Evolutionary conservation across 2,113 vertebrate species (phyloP).

Genomic region (Oncorhynchus mykiss): DNA sequence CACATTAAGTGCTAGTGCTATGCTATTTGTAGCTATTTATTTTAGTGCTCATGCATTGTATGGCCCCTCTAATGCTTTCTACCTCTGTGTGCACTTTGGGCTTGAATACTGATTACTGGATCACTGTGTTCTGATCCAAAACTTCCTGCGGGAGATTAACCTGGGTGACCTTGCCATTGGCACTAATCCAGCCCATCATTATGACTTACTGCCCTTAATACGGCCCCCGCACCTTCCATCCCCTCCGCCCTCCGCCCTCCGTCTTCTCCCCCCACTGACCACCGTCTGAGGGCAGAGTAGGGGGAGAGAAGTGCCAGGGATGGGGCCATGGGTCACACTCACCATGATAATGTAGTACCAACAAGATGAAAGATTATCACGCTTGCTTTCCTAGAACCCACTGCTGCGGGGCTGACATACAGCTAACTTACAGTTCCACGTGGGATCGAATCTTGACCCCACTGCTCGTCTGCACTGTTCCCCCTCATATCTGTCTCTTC

Average conservation of each 20-base stretch:
- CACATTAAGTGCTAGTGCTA: not conserved
- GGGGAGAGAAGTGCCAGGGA: not conserved
- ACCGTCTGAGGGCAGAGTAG: constrained; percentile 12
- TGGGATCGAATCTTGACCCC: too few species aligned
- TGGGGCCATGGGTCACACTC: constrained; percentile 17
- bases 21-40: constrained; percentile 10
- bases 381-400: not conserved
- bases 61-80: not conserved
- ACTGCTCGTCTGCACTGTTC: too few species aligned
- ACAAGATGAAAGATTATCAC: not conserved
- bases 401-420: not conserved
- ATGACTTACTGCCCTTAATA: constrained; percentile 40
- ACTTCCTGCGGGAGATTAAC: constrained; percentile 35
- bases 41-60: constrained; percentile 8
- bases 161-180: constrained; percentile 22
- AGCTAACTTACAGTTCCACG: not conserved
- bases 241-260: not conserved
- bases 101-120: constrained; percentile 16
- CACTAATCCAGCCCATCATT: constrained; percentile 32
- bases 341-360: constrained; percentile 11
- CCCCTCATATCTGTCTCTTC: too few species aligned
- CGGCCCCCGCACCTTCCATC: not conserved
- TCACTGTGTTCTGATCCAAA: constrained; percentile 36
- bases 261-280: not conserved
- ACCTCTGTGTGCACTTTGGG: not conserved